Base-by-base conservation (phyloP, 2,113 vertebrate species). In the Stegastes partitus region DNA sequence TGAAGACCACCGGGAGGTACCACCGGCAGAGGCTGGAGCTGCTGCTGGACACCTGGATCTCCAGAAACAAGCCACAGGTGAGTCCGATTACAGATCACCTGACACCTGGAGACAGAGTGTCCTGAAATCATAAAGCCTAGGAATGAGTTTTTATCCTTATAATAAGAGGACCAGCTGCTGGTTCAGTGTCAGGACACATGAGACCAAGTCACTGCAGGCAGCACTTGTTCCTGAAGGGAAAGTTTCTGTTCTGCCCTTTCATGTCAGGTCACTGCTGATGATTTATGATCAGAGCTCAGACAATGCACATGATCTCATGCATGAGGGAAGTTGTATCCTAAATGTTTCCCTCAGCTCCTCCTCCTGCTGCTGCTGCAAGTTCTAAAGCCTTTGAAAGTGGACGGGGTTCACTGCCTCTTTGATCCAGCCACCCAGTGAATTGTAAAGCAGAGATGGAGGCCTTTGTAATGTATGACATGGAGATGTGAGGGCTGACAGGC, bases 11-110 rank as follows among this genome's bases (percentile, higher is more conserved):
- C 72, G 94, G 89, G 45, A 97, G 97, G 85, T 97, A 95, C 55
- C 97, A 98, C 88, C 92, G 94, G 18, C 92, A 93, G 79, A 93
- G 97, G 47, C 93, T 98, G 86, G 95, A 96, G 80, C 94, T 98
- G 81, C 94, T 98, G 89, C 92, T 98, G 74, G 96, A 97, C 69
- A 98, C 97, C 10, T 98, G 97, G 97, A 95, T 98, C 89, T 96
- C 97, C 83, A 95, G 96, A 66, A 93, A 95, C 88, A 88, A 89
- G 84, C 95, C 93, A 72, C 95, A 97, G 95, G 97, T 98, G 87
- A 72, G 84, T 2, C 8, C 11, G 18, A 23, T 11, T 19, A 3
- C 3, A 45, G 8, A 16, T 34, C 6, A 34, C 31, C 31, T 34
- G 31, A 42, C 15, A 15, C 39, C 39, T 15, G 39, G 31, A 31